Conservation (phyloP, 2,797 vertebrate species). For the Leptodactylus fallax region DNA sequence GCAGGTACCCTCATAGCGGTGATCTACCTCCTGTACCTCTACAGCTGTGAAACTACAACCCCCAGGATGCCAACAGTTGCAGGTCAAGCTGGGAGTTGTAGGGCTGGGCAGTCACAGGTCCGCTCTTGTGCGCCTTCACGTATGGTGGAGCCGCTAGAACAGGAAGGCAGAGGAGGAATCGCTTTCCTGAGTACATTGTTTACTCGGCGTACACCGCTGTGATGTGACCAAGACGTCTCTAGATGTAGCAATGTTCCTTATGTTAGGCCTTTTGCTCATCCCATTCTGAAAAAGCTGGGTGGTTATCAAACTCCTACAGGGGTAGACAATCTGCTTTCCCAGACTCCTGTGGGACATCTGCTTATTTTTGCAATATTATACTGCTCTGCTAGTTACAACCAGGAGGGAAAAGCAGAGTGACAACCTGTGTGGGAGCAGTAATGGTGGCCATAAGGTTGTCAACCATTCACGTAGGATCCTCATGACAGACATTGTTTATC, state of each 20-base stretch:
- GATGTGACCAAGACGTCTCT: neutral
- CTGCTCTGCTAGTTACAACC: no score
- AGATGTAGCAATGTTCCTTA: neutral
- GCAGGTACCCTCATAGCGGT: no score
- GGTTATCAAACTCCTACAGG: neutral
- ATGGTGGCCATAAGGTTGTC: neutral
- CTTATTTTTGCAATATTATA: no score
- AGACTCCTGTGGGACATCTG: neutral
- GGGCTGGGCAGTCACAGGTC: neutral
- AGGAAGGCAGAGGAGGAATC: neutral
- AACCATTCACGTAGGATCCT: neutral
- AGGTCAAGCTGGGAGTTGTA: neutral
- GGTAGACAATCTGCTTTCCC: neutral
- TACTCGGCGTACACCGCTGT: neutral
- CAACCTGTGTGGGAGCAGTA: neutral
- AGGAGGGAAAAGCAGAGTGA: neutral
- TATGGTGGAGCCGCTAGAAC: neutral
- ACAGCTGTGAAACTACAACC: neutral
- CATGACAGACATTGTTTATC: neutral
- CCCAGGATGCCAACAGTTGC: no score
- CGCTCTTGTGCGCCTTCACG: neutral
- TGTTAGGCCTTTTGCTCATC: neutral
- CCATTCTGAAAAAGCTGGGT: neutral
- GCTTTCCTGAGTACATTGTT: slow-evolving; percentile 16
- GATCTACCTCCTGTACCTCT: no score